Conservation (phyloP, 2,797 vertebrate species). For the Philypnodon macrostomus region DNA sequence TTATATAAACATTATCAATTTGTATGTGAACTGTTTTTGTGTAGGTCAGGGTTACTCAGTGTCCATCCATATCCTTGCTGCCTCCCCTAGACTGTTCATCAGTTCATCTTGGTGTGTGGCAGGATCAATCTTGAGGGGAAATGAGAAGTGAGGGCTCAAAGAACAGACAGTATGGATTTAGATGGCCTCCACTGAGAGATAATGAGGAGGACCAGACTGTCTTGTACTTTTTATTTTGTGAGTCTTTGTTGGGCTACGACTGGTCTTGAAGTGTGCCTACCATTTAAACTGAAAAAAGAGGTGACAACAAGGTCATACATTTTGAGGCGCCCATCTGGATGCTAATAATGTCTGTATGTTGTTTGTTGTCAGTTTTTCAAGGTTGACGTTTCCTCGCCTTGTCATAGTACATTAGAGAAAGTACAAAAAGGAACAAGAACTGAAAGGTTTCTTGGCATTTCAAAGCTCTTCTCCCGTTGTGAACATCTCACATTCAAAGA, state of each 20-base stretch:
- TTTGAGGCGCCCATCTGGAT: slow-evolving; percentile 9
- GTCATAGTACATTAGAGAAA: slow-evolving; percentile 28
- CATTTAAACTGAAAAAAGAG: slow-evolving; percentile 14
- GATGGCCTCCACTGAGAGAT: slow-evolving; percentile 62
- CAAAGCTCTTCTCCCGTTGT: slow-evolving; percentile 29
- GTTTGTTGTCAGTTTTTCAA: slow-evolving; percentile 28
- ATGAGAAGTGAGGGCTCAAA: slow-evolving; percentile 59
- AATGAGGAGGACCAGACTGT: slow-evolving; percentile 54
- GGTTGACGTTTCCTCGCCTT: slow-evolving; percentile 16
- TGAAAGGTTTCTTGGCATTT: slow-evolving; percentile 30
- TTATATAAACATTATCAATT: too few relatives aligned
- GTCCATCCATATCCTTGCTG: slow-evolving; percentile 28
- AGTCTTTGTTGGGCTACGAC: too few relatives aligned
- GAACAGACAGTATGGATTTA: slow-evolving; percentile 61
- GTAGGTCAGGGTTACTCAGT: slow-evolving; percentile 17
- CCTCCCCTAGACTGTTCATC: slow-evolving; percentile 44
- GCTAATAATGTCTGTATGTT: slow-evolving; percentile 3
- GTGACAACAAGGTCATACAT: slow-evolving; percentile 32
- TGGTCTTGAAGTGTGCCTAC: background rate
- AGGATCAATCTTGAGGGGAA: slow-evolving; percentile 63
- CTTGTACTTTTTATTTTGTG: slow-evolving; percentile 11
- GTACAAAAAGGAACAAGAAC: background rate
- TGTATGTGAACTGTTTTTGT: too few relatives aligned
- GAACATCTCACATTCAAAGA: slow-evolving; percentile 40
- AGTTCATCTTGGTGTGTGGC: slow-evolving; percentile 36